Percentiles rank a stretch among this genome's conserved stretches.
Conservation (phyloP, 2,797 vertebrate species). For the Gymnoscopelus braueri region DNA sequence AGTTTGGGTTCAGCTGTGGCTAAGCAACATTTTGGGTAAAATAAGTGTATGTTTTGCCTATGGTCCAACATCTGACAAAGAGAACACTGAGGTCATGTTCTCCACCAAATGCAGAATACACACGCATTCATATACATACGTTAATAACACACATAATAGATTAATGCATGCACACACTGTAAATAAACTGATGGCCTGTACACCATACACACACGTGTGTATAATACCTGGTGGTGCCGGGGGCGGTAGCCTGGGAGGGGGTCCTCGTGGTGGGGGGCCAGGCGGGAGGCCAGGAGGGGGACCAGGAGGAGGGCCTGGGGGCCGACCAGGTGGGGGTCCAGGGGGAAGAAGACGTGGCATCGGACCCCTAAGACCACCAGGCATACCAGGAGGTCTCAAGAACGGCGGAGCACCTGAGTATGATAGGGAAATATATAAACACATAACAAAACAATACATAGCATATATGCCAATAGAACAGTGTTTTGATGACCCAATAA, state of each 20-base stretch:
- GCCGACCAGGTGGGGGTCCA: constrained; percentile 93
- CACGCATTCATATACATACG: constrained; percentile 1
- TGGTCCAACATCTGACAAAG: neutral
- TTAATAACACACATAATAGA: neutral
- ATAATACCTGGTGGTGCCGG: constrained; percentile 95
- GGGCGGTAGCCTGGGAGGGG: constrained; percentile 92
- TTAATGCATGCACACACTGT: neutral
- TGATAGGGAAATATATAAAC: neutral
- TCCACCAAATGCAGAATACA: neutral
- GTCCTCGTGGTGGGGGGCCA: constrained; percentile 93
- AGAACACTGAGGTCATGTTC: neutral
- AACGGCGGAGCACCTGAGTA: constrained; percentile 92
- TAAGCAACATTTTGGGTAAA: constrained; percentile 1
- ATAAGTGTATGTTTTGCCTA: constrained; percentile 2
- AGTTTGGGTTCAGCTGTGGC: neutral
- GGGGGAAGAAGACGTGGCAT: constrained; percentile 93
- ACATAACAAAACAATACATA: neutral
- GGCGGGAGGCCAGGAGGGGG: constrained; percentile 96
- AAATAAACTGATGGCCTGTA: too few species aligned
- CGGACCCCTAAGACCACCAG: constrained; percentile 89
- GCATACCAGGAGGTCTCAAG: constrained; percentile 92
- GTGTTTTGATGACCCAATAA: too few species aligned
- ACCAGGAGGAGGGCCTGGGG: constrained; percentile 89
- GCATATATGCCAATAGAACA: neutral
- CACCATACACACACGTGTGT: constrained; percentile 7